Conservation (phyloP, 2,113 vertebrate genomes). For the Oxygymnocypris stewartii region DNA sequence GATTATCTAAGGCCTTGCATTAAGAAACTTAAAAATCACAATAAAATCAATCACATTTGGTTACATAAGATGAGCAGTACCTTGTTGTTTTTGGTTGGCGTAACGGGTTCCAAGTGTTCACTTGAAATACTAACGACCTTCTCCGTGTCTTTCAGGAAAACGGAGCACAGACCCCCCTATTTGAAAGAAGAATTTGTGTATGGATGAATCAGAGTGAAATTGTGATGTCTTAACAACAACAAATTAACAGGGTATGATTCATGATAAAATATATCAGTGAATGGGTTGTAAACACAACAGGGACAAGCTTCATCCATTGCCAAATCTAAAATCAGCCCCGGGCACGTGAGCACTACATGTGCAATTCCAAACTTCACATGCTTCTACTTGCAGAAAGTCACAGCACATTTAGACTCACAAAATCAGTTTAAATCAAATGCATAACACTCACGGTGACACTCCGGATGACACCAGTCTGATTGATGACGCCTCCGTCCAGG, state of each 20-base stretch:
- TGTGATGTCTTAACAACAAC: neutral
- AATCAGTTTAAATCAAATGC: neutral
- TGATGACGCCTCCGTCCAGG: slow-evolving; percentile 84
- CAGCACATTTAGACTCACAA: neutral
- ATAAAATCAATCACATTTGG: neutral
- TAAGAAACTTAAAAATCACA: neutral
- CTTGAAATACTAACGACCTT: slow-evolving; percentile 93
- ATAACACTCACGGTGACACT: slow-evolving; percentile 83
- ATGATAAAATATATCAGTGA: neutral
- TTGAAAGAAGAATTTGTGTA: neutral
- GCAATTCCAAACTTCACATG: neutral
- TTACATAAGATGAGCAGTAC: slow-evolving; percentile 61
- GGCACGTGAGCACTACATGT: neutral
- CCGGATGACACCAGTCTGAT: slow-evolving; percentile 86
- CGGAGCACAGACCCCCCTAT: slow-evolving; percentile 90
- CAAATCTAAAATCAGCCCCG: neutral
- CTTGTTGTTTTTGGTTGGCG: slow-evolving; percentile 93
- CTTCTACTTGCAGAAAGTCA: neutral
- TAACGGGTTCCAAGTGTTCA: slow-evolving; percentile 91
- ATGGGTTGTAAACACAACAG: neutral
- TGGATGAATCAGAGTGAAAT: neutral
- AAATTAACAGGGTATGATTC: neutral
- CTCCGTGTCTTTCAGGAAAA: slow-evolving; percentile 89
- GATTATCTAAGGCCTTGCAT: neutral
- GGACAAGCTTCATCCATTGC: neutral